A percentile compares a stretch with the other conserved stretches of the same genome.
These are phyloP conservation scores for Luidia sarsii DNA, from an alignment of 53 echinoderm and acorn worm species.

Conservation along the genomic window DNA sequence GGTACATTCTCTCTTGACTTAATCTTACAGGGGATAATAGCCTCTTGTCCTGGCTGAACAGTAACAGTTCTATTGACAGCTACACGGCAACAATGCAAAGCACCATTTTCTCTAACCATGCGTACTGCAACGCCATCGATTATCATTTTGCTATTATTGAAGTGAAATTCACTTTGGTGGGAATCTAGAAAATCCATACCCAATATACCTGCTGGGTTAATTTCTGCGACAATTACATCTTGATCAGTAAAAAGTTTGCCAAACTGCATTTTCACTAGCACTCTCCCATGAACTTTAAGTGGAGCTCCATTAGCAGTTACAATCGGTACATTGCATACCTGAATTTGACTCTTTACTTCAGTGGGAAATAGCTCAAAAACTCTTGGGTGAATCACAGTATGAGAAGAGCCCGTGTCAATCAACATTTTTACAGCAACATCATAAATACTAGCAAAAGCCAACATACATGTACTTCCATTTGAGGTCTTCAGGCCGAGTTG, in stretches of 20 bases:
- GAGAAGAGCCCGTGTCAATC: neutral
- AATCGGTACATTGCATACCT: neutral
- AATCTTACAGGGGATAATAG: neutral
- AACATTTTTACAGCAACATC: neutral
- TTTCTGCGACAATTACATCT: slow-evolving; percentile 3
- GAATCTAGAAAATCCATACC: slow-evolving; percentile 16
- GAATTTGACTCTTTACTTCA: neutral
- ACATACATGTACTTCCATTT: neutral
- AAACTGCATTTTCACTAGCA: neutral
- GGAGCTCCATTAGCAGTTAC: neutral
- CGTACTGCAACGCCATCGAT: too few relatives aligned
- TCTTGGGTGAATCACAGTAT: neutral
- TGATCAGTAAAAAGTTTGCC: neutral
- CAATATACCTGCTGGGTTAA: slow-evolving; percentile 6
- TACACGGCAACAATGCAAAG: too few relatives aligned
- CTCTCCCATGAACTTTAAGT: neutral
- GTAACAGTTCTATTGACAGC: neutral
- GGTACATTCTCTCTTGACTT: neutral
- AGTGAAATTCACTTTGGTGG: too few relatives aligned
- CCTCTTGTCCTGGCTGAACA: neutral
- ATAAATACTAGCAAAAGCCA: neutral
- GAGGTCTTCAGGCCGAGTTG: neutral
- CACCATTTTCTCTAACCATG: too few relatives aligned
- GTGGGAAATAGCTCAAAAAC: neutral
- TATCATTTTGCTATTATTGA: too few relatives aligned